phyloP scores from a whole-genome alignment of 2,113 vertebrate genomes.

The Tinamus guttatus region DNA sequence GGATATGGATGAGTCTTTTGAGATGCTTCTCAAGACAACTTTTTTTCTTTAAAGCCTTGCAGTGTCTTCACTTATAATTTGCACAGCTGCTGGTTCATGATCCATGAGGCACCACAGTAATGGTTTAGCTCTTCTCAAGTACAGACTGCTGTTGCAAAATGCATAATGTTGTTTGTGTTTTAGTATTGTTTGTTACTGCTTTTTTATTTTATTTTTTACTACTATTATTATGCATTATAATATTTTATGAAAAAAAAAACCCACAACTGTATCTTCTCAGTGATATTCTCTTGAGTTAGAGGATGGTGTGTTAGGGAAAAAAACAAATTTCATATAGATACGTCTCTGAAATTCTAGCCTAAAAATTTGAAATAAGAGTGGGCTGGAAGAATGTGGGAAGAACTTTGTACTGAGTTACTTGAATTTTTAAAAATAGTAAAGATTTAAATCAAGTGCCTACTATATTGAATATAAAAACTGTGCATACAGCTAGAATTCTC shows the following conservation, averaged over 20 bases:
- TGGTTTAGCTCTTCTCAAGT: background rate
- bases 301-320: background rate
- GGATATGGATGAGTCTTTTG: background rate
- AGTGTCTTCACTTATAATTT: background rate
- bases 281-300: background rate
- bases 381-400: constrained; percentile 28
- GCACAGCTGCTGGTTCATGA: background rate
- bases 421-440: constrained; percentile 24
- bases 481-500: background rate
- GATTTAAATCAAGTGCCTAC: background rate
- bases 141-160: background rate
- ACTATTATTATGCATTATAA: background rate
- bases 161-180: background rate
- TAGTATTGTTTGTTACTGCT: constrained; percentile 11
- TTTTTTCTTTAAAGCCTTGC: background rate
- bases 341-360: background rate
- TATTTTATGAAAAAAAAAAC: background rate
- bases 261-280: background rate
- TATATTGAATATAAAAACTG: background rate
- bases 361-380: constrained; percentile 6
- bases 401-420: background rate
- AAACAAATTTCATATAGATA: background rate
- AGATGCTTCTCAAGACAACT: background rate
- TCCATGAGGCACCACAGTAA: background rate
- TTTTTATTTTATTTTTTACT: background rate